Evolutionary conservation across 1,140 invertebrate species (phyloP), one percentile per base, ranked within the genome.

Genomic region (Zaprionus gabonicus): DNA sequence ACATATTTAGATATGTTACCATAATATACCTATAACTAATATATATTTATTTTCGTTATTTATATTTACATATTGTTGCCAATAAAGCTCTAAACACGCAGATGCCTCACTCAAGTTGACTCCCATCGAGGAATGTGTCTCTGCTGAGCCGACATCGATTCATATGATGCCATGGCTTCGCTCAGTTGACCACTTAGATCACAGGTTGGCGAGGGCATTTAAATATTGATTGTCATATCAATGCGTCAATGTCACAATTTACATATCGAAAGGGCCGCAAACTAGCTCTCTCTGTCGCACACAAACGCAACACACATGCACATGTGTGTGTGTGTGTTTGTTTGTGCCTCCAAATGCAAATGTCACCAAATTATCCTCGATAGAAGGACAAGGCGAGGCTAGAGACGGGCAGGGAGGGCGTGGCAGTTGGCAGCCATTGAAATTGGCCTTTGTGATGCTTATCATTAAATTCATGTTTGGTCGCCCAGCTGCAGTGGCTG

Each of bases 191-290:
- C 23, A 64, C 6, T 60, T 36, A n/a, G 36, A 64, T 63, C 41
- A 20, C 46, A 44, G 20, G 31, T 62, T 51, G 31, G 38, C 13
- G 44, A 17, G 62, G 63, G 71, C 73, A 86, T 84, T 88, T 88
- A 88, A 88, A 88, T 84, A 88, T 88, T 88, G 84, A 88, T 84
- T 88, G 84, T 78, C 62, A 76, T 83, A 84, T 88, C 84, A 88
- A 73, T 87, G 84, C 78, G 73, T 79, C 84, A 84, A 84, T 88
- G 79, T 81, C 81, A 51, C 78, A 87, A 87, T 87, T 83, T 87
- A 60, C 84, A 87, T 87, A 73, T 81, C 58, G 66, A 69, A 49
- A 64, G 55, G 73, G 66, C 68, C 69, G 27, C 84, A 87, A 87
- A 82, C 81, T 81, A 87, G 75, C 84, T 78, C 60, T 68, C 64